Percentiles rank a stretch among this genome's conserved stretches.
Conservation (phyloP, 30 jellyfish, hydroid and myxozoan genomes). For the Cassiopea xamachana region DNA sequence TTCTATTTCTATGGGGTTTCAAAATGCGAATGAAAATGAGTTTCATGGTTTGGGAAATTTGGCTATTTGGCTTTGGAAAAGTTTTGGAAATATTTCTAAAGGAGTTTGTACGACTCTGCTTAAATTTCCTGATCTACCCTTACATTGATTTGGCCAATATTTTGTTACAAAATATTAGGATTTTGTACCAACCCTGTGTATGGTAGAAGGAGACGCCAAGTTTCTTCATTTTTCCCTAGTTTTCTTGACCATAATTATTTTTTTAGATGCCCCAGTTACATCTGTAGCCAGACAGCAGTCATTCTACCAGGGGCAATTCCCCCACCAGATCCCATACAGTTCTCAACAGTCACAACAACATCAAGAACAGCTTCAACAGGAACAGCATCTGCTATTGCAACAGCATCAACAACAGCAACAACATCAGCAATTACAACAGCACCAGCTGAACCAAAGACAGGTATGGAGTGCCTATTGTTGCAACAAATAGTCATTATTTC, state of each 20-base stretch:
- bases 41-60: too few species aligned
- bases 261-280: conserved; percentile 3
- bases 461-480: neutral
- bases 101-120: neutral
- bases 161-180: neutral
- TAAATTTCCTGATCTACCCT: neutral
- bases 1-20: too few species aligned
- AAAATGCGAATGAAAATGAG: too few species aligned
- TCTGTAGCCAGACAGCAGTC: conserved; percentile 42
- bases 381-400: conserved; percentile 57
- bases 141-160: too few species aligned
- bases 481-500: neutral
- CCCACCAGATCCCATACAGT: conserved; percentile 26
- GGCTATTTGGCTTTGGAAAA: too few species aligned
- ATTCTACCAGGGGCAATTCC: conserved; percentile 12
- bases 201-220: neutral
- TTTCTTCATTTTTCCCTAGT: neutral
- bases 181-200: too few species aligned
- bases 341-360: conserved; percentile 52
- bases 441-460: conserved; percentile 33
- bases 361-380: conserved; percentile 38
- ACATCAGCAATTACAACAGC: conserved; percentile 41
- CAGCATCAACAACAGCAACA: conserved; percentile 53
- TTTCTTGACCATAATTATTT: neutral
- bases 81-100: too few species aligned